Evolutionary conservation across 1,140 invertebrate species (phyloP).

Genomic region (Adoxophyes honmai): DNA sequence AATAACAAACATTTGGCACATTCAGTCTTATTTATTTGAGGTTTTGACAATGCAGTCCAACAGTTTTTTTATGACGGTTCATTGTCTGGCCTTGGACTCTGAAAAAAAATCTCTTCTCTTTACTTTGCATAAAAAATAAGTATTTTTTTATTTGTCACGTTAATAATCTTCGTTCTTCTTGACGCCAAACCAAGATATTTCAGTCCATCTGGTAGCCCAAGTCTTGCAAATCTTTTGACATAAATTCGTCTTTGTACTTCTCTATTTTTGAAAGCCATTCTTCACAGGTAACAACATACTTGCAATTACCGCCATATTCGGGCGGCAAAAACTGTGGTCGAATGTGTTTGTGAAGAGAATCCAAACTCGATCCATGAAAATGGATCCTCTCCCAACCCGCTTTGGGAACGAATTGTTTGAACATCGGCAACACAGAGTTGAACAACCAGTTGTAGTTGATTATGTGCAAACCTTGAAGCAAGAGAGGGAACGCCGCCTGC

Average conservation of each 20-base stretch:
- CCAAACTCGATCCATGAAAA: slow-evolving; percentile 86
- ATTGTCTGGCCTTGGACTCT: no score
- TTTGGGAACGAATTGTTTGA: slow-evolving; percentile 85
- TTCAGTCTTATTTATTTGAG: no score
- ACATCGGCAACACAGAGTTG: slow-evolving; percentile 57
- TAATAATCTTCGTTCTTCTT: no score
- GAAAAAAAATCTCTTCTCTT: no score
- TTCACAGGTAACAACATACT: slow-evolving; percentile 42
- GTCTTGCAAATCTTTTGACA: slow-evolving; percentile 48
- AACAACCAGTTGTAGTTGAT: slow-evolving; percentile 21
- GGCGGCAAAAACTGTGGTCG: slow-evolving; percentile 83
- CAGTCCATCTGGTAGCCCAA: slow-evolving; percentile 48
- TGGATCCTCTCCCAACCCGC: slow-evolving; percentile 83
- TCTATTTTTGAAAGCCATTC: slow-evolving; percentile 57
- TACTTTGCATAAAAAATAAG: no score
- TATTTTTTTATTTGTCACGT: no score
- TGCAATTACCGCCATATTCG: slow-evolving; percentile 82
- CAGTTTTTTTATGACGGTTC: no score
- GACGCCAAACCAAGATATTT: no score
- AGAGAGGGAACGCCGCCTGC: slow-evolving; percentile 21
- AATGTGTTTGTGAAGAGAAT: slow-evolving; percentile 86
- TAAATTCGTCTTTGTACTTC: slow-evolving; percentile 61
- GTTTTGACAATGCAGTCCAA: no score
- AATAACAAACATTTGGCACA: no score
- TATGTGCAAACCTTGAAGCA: slow-evolving; percentile 16